Percentiles rank a stretch among this genome's conserved stretches.
Conservation (phyloP, 2,888 invertebrate genomes). For the Platypus cylindrus region DNA sequence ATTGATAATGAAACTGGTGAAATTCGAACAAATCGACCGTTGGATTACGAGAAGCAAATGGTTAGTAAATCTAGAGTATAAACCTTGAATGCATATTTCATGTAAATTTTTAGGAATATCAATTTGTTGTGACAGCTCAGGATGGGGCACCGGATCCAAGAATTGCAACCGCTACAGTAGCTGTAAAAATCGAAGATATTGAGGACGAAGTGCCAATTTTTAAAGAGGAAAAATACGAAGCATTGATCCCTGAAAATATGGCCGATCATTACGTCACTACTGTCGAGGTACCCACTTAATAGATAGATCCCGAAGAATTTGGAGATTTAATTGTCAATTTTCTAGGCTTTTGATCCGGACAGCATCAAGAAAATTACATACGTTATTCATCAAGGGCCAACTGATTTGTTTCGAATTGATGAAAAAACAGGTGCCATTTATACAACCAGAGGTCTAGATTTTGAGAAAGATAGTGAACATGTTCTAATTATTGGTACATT, state of each 20-base stretch:
- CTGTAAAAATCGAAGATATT: conserved; percentile 64
- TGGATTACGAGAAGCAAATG: conserved; percentile 74
- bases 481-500: conserved; percentile 68
- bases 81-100: not conserved
- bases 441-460: conserved; percentile 64
- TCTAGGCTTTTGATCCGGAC: conserved; percentile 71
- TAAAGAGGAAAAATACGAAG: conserved; percentile 56
- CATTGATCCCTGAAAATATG: conserved; percentile 73
- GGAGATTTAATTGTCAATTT: conserved; percentile 6
- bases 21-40: conserved; percentile 55
- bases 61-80: conserved; percentile 33
- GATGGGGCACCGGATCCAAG: conserved; percentile 79
- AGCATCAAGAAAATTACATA: conserved; percentile 71
- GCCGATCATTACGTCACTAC: conserved; percentile 65
- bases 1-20: conserved; percentile 71
- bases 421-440: conserved; percentile 66
- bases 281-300: conserved; percentile 48
- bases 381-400: conserved; percentile 67
- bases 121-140: conserved; percentile 77
- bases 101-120: conserved; percentile 56
- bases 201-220: conserved; percentile 78
- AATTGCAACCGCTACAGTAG: conserved; percentile 76
- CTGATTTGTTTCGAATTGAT: conserved; percentile 71
- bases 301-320: conserved; percentile 1
- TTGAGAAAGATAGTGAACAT: conserved; percentile 60